Percentiles rank a stretch among this genome's conserved stretches.
These are phyloP conservation scores for Podabrus alpinus DNA, from an alignment of 2,888 invertebrate genomes.

Conservation along the genomic window DNA sequence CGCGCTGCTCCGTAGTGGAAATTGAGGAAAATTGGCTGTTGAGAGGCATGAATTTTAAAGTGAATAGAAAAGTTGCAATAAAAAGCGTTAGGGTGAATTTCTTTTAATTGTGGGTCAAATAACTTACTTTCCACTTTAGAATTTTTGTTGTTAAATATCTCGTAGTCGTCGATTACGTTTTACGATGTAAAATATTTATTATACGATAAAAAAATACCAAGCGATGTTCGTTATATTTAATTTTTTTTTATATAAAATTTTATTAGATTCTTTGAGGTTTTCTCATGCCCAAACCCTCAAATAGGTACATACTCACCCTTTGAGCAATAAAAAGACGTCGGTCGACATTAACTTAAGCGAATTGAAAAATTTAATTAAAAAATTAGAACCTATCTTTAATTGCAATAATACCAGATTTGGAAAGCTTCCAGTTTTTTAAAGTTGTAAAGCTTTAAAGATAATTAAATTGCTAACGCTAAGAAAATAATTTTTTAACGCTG, in stretches of 20 bases:
- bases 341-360: neutral
- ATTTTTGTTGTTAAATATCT: neutral
- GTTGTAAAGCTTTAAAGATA: neutral
- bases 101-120: neutral
- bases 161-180: neutral
- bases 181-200: neutral
- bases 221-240: neutral
- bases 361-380: neutral
- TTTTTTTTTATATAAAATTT: neutral
- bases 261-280: neutral
- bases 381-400: neutral
- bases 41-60: neutral
- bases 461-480: neutral
- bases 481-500: neutral
- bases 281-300: neutral
- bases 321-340: neutral
- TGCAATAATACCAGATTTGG: neutral
- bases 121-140: neutral
- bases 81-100: neutral
- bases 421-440: neutral
- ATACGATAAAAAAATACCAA: neutral
- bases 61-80: neutral
- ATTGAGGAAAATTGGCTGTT: slow-evolving; percentile 11
- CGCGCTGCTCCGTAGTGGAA: slow-evolving; percentile 18
- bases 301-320: neutral